Base-by-base conservation (phyloP, 2,113 vertebrate species). In the Paraplagusia blochii region DNA sequence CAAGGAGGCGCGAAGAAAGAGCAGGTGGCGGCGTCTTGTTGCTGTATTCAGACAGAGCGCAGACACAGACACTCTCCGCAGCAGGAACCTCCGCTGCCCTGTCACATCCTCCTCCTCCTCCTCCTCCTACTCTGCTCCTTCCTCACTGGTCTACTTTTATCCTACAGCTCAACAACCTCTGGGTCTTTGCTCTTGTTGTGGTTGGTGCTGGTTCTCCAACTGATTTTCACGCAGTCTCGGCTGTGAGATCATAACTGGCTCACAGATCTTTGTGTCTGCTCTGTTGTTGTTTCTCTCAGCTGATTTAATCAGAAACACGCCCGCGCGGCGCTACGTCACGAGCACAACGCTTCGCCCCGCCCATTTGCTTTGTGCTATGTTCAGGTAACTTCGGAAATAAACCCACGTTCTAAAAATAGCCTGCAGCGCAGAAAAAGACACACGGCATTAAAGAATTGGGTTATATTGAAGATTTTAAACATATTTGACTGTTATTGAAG, bases 241-340 rank as follows among this genome's bases (percentile, higher is more conserved):
- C n/a, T n/a, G n/a, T n/a, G n/a, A n/a, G 53, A 18, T 47, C 83
- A 81, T 35, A 53, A 65, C 53, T 64, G 54, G 53, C 44, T 53
- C 44, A 33, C 52, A 58, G 42, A 34, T 29, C 11, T 19, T 42
- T 35, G 34, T 82, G 11, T 67, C 72, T 69, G 65, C 59, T 70
- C 35, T 86, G 88, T 88, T 90, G 81, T 89, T 88, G 89, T 88
- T 85, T 89, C 88, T 83, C 80, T 79, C 85, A 88, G 85, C 86
- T 88, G 85, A 89, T 89, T 87, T 85, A 58, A 56, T 51, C 47
- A 53, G 51, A 49, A 76, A 38, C 86, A 88, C 89, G 83, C 87
- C 88, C 45, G 81, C 79, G 50, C 38, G 22, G 1, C 46, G 11
- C 9, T 63, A 61, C 90, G 89, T 90, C 89, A 90, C 65, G n/a